These are phyloP conservation scores for Coranthus polyacanthus DNA, from an alignment of 2,797 vertebrate genomes.

Conservation along the genomic window DNA sequence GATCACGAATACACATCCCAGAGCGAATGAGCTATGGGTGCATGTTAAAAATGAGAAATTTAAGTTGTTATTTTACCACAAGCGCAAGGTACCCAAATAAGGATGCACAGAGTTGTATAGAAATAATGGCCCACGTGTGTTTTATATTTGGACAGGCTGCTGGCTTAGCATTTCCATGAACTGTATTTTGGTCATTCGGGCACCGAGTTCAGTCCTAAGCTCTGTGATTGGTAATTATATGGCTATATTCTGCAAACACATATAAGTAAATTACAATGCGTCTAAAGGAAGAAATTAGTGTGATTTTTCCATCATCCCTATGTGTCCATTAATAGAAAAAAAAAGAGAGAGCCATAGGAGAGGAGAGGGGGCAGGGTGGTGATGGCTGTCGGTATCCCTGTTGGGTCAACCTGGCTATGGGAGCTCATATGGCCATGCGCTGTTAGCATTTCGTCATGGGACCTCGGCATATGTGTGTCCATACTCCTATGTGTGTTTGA, in stretches of 20 bases:
- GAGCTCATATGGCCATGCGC: conserved; percentile 63
- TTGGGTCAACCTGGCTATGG: conserved; percentile 54
- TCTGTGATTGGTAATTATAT: conserved; percentile 35
- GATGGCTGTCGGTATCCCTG: conserved; percentile 37
- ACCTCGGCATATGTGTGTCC: conserved; percentile 45
- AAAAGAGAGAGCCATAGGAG: not conserved
- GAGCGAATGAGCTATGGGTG: not conserved
- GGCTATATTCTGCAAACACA: conserved; percentile 48
- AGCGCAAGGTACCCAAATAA: not conserved
- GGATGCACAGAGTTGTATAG: conserved; percentile 2
- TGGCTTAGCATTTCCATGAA: conserved; percentile 64
- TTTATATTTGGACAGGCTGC: conserved; percentile 59
- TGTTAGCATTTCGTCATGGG: conserved; percentile 47
- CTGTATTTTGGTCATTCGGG: conserved; percentile 57
- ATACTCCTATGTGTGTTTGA: conserved; percentile 2
- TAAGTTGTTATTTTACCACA: not conserved
- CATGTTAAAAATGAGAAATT: not conserved
- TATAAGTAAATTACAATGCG: conserved; percentile 37
- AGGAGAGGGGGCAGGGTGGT: not conserved
- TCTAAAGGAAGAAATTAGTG: conserved; percentile 17
- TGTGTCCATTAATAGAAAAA: conserved; percentile 21
- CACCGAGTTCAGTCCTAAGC: conserved; percentile 20
- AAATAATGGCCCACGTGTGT: conserved; percentile 30
- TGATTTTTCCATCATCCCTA: conserved; percentile 13
- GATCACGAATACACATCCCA: not conserved